Base-by-base conservation (phyloP, 2,888 invertebrate genomes). In the Caenorhabditis angaria region DNA sequence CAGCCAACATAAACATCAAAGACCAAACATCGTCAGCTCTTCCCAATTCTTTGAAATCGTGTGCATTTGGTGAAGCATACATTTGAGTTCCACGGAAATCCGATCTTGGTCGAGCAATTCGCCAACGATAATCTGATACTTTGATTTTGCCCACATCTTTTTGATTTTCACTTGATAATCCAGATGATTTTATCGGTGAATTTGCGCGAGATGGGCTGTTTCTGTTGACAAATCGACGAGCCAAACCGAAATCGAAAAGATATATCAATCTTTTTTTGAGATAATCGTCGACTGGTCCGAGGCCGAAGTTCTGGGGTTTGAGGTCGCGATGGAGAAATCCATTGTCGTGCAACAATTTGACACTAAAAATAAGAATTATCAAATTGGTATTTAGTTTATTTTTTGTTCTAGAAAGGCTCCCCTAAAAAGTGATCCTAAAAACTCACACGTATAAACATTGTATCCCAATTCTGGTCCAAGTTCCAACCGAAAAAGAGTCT, bases 281-380 rank as follows among this genome's bases (percentile, higher is more conserved):
- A 18, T 51, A 51, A 2, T 41, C n/a, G n/a, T 18, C 27, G 1
- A 24, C 35, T n/a, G 28, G 0, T 4, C 64, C 69, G 22, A 69
- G 60, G 3, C 64, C 69, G n/a, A 80, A 80, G 53, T 77, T 80
- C 18, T 59, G 61, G 12, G 80, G 72, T 35, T 75, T 75, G 24
- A 80, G 65, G 53, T 80, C 80, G 20, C 79, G 35, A 48, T 80
- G 79, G 6, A 80, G 59, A 58, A 74, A 80, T 24, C 80, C 80
- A 24, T 32, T 22, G 41, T 80, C 76, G 48, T 80, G 80, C 14
- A 80, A 48, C 24, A 73, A 22, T 61, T 80, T 80, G 14, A 80
- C 41, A 32, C 77, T 63, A 64, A 75, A 77, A 41, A 41, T 41
- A 14, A 10, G 14, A 22, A 4, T 50, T 10, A 3, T 8, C 28